Evolutionary conservation across 2,888 invertebrate species (phyloP).

Genomic region (Lepetodrilus schrolli): DNA sequence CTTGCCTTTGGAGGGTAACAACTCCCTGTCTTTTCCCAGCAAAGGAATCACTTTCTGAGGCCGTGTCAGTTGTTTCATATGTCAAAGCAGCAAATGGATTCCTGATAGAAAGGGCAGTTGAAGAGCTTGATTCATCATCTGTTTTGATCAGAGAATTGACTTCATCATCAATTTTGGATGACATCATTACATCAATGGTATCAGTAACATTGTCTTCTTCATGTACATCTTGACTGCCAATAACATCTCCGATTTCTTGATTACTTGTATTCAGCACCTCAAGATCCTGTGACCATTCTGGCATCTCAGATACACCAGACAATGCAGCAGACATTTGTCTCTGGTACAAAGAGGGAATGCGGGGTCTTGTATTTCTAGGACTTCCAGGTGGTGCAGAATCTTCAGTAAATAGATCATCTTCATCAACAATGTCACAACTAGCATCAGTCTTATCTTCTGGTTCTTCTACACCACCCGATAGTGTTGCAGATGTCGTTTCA

Average conservation of each 20-base stretch:
- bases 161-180: background rate
- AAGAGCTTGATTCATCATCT: conserved; percentile 22
- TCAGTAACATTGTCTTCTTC: background rate
- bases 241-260: background rate
- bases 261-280: background rate
- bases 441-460: conserved; percentile 13
- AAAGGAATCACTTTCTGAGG: conserved; percentile 28
- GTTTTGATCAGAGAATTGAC: background rate
- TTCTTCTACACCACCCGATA: conserved; percentile 34
- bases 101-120: conserved; percentile 9
- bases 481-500: conserved; percentile 40
- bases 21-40: background rate
- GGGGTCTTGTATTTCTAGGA: background rate
- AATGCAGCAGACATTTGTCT: conserved; percentile 12
- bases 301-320: conserved; percentile 6
- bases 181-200: background rate
- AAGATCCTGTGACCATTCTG: background rate
- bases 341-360: conserved; percentile 4
- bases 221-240: background rate
- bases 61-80: conserved; percentile 28
- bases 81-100: conserved; percentile 23
- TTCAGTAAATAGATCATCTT: conserved; percentile 24
- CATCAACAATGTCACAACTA: background rate
- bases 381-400: background rate
- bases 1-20: conserved; percentile 13